Base-by-base conservation (phyloP, 2,113 vertebrate genomes). In the Clarias batrachus region DNA sequence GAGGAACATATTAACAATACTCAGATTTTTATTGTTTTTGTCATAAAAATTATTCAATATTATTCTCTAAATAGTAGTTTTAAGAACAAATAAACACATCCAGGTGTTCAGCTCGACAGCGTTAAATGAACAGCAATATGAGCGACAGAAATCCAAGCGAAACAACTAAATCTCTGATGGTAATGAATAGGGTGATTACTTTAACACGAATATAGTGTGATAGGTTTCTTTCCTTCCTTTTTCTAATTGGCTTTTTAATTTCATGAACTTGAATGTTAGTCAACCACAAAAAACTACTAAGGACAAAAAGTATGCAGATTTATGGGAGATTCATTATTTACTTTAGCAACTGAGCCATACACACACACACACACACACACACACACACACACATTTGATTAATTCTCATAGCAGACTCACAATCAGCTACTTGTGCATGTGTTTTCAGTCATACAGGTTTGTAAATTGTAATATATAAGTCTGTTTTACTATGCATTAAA, bases 291-390 rank as follows among this genome's bases (percentile, higher is more conserved):
- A 86, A 66, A 78, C 54, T 56, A 80, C 65, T 78, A 79, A 30
- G 52, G 30, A 41, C 25, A 80, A 87, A 89, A 87, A 85, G 68
- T 70, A 59, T 71, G 83, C 90, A 93, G 93, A 94, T 95, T 94
- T 95, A 94, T 95, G 93, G 90, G 87, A 87, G 92, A 93, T 93
- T 93, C 93, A 94, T 95, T 95, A 95, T 94, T 95, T 94, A 94
- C 94, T 93, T 83, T 92, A 92, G 91, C 92, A 54, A 87, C 89
- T 89, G 41, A 41, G 19, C 3, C 88, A 87, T 37, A 19, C 0
- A 1, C 76, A 25, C 11, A 54, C 83, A 21, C 71, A 59, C 33
- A 1, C 76, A 25, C 11, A 54, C 83, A 21, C 71, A 59, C 33
- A 87, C 76, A 11, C 68, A 94, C 94, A 93, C 87, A 81, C 93